These are phyloP conservation scores for Spinus olivaceus DNA, from an alignment of 2,797 vertebrate species.

Conservation along the genomic window DNA sequence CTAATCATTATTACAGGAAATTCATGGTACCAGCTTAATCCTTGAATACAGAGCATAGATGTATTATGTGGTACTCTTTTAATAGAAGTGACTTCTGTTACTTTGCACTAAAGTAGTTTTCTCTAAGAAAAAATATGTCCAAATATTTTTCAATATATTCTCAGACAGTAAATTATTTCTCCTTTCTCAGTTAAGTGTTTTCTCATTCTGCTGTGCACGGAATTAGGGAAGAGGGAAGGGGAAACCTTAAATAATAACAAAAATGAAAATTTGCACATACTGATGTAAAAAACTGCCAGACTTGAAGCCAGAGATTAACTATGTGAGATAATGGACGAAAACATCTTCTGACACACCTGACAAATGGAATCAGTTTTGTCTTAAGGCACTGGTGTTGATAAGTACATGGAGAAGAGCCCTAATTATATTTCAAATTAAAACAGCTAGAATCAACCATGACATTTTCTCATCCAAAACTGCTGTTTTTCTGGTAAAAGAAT, in stretches of 20 bases:
- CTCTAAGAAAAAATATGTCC: neutral
- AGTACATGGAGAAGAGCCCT: neutral
- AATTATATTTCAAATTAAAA: neutral
- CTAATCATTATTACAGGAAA: neutral
- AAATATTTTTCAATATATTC: neutral
- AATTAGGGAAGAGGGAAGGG: neutral
- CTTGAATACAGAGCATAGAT: neutral
- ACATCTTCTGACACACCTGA: neutral
- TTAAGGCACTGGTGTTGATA: neutral
- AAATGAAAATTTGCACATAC: neutral
- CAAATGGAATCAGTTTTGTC: neutral
- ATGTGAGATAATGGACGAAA: neutral
- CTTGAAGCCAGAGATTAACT: neutral
- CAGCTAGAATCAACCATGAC: neutral
- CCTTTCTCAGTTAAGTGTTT: neutral
- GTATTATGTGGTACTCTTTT: neutral
- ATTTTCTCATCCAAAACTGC: neutral
- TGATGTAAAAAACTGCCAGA: neutral
- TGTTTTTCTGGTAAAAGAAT: neutral
- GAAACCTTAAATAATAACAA: neutral
- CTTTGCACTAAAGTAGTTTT: neutral
- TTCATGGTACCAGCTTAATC: neutral
- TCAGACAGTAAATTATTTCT: neutral
- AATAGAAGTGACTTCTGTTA: neutral
- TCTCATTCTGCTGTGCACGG: fast-evolving